Base-by-base conservation (phyloP, 2,888 invertebrate species). In the Nomada hirtipes region DNA sequence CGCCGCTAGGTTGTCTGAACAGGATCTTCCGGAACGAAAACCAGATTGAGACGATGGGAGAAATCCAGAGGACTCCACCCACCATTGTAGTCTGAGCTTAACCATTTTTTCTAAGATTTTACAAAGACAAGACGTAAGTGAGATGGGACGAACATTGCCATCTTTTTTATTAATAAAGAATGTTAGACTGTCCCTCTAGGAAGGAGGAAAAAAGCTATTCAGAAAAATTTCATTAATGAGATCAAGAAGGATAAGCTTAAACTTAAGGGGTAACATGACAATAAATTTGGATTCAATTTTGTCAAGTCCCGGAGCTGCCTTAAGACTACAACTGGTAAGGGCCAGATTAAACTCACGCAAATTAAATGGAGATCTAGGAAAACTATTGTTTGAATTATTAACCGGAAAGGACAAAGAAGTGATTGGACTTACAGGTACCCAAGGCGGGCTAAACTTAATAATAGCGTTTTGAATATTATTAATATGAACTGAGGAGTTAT, bases 81-180 rank as follows among this genome's bases (percentile, higher is more conserved):
- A 63, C 63, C 61, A 72, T 36, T 36, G 26, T 2, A 72, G 44
- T 13, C 63, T 15, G 2, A 4, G 7, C 52, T 63, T 26, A n/a
- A 63, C 15, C 53, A 72, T 50, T 42, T 42, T 63, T 55, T 63
- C 29, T 29, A 29, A 29, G 4, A 29, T 29, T 29, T 29, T 29
- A 4, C 29, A 29, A 29, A 29, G 29, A 2, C 63, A 72, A 4
- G 72, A 72, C 1, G 47, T 55, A 3, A 72, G 26, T 2, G 72
- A 23, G 13, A 64, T 72, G 4, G 63, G 64, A 2, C 64, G 42
- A 23, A 71, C 50, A n/a, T 20, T n/a, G 4, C 23, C 4, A 11
- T 42, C 26, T 23, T 4, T 29, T 26, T 73, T 64, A 13, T 7
- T 44, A 47, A 42, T 61, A 4, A 53, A 72, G 44, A 57, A 64